Percentiles rank a stretch among this genome's conserved stretches.
Evolutionary conservation across 1,140 invertebrate species (phyloP).

Genomic region (Penaeus chinensis): DNA sequence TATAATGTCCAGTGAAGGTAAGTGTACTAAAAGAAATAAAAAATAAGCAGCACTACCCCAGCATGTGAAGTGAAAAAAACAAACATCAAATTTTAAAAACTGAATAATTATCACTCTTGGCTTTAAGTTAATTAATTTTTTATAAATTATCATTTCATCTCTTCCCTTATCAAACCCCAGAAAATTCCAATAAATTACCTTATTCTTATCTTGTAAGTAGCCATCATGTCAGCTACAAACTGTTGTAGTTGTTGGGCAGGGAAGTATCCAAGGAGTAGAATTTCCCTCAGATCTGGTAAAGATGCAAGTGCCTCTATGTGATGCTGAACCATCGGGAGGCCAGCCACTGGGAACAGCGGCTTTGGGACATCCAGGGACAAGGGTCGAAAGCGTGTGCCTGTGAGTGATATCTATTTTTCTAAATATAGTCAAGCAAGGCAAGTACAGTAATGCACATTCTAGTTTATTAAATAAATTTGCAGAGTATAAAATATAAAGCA

Average conservation of each 20-base stretch:
- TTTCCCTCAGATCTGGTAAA: constrained; percentile 84
- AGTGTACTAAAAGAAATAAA: no score
- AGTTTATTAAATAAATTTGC: no score
- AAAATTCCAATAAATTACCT: constrained; percentile 71
- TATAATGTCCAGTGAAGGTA: no score
- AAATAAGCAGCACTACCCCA: no score
- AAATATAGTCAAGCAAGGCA: no score
- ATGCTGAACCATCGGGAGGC: constrained; percentile 94
- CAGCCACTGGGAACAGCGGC: constrained; percentile 96
- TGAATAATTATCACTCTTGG: no score
- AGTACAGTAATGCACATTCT: constrained; percentile 54
- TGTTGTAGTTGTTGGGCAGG: constrained; percentile 82
- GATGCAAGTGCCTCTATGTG: constrained; percentile 94
- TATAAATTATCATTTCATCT: no score
- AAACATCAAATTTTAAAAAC: no score
- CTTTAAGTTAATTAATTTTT: no score
- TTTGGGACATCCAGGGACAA: constrained; percentile 96
- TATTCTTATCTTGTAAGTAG: constrained; percentile 84
- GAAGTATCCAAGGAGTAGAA: constrained; percentile 95
- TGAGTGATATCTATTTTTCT: constrained; percentile 50
- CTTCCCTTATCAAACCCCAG: background rate
- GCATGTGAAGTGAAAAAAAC: no score
- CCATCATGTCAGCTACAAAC: constrained; percentile 87
- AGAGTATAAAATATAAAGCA: background rate
- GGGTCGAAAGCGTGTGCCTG: constrained; percentile 96